Evolutionary conservation across 2,797 vertebrate genomes (phyloP).

Genomic region (Channa striata): DNA sequence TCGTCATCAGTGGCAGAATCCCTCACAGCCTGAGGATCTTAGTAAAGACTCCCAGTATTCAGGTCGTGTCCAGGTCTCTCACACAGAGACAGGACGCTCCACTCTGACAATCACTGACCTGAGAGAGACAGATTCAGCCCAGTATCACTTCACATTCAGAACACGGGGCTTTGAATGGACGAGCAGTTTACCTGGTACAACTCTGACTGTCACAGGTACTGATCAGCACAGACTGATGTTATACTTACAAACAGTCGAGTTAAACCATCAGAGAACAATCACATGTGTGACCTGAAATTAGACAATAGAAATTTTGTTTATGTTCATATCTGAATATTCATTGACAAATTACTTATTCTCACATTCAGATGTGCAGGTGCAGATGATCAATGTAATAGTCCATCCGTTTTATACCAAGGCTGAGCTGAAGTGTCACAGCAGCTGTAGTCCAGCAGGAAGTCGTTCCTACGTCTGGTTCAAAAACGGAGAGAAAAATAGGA

Average conservation of each 20-base stretch:
- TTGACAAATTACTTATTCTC: neutral
- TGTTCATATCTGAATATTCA: too few species aligned
- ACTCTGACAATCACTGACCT: slow-evolving; percentile 58
- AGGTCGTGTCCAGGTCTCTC: slow-evolving; percentile 15
- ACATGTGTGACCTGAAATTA: too few species aligned
- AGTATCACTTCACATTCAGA: slow-evolving; percentile 56
- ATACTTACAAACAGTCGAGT: too few species aligned
- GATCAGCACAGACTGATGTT: neutral
- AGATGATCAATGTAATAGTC: neutral
- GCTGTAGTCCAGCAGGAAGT: neutral
- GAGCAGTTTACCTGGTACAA: slow-evolving; percentile 38
- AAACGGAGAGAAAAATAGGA: neutral
- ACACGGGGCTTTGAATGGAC: fast-evolving
- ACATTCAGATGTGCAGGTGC: slow-evolving; percentile 29
- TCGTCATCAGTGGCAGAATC: fast-evolving
- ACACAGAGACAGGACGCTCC: neutral
- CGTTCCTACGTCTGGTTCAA: slow-evolving; percentile 31
- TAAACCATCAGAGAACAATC: too few species aligned
- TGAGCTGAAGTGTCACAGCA: slow-evolving; percentile 13
- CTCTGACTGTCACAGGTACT: slow-evolving; percentile 67
- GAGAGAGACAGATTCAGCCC: slow-evolving; percentile 33
- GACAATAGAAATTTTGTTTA: too few species aligned
- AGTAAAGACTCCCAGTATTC: neutral
- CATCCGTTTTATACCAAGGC: neutral
- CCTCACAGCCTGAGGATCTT: neutral